These are phyloP conservation scores for Neotragus pygmaeus DNA, from an alignment of 2,113 vertebrate species.

Conservation along the genomic window DNA sequence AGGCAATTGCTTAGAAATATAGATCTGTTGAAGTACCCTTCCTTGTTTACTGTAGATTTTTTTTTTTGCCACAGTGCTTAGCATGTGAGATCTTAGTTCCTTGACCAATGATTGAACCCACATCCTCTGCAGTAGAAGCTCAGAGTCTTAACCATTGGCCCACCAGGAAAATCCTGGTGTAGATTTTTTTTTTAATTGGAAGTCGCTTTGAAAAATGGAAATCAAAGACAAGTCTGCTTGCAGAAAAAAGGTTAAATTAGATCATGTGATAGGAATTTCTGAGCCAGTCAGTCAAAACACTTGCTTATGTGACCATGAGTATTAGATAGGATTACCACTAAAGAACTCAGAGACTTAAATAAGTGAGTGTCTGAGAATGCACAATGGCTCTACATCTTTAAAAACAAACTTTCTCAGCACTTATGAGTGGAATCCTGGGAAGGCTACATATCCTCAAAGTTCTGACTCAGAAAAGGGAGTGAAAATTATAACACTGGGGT, in stretches of 20 bases:
- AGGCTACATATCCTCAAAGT: not conserved
- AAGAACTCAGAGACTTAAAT: not conserved
- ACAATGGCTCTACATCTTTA: not conserved
- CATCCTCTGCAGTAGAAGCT: not conserved
- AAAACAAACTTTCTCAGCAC: not conserved
- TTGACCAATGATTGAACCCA: not conserved
- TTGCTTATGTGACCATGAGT: not conserved
- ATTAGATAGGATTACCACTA: not conserved
- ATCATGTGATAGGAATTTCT: not conserved
- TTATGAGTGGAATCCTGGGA: not conserved
- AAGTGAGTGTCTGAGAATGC: not conserved
- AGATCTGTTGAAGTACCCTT: not conserved
- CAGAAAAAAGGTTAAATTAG: not conserved
- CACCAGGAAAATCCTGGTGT: not conserved
- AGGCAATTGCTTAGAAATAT: not conserved
- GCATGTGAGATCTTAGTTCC: not conserved
- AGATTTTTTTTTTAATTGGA: not conserved
- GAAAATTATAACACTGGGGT: not conserved
- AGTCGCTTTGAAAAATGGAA: not conserved
- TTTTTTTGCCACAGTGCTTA: not conserved
- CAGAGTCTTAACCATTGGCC: not conserved
- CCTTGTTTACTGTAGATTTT: not conserved
- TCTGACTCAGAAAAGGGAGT: not conserved
- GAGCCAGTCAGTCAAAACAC: not conserved
- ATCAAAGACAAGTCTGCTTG: not conserved